Conservation (phyloP, 2,113 vertebrate species). For the Pelmatolapia mariae region DNA sequence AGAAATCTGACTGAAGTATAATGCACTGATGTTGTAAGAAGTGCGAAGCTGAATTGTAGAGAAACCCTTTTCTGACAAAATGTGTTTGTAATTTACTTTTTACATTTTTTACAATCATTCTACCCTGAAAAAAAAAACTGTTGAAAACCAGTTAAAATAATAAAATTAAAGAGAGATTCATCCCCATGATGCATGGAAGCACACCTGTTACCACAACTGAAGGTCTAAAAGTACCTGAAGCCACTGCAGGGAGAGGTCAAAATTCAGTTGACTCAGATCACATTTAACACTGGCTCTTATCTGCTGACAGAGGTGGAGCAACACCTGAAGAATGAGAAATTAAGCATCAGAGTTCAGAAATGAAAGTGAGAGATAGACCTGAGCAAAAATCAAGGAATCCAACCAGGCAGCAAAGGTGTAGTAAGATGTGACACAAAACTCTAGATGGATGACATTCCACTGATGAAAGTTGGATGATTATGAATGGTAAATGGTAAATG, state of each 20-base stretch:
- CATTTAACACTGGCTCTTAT: not conserved
- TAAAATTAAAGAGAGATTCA: not conserved
- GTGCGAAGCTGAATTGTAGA: not conserved
- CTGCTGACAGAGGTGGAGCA: not conserved
- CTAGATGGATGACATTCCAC: not conserved
- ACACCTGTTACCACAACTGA: not conserved
- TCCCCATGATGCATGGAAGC: not conserved
- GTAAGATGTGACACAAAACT: not conserved
- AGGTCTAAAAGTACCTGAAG: not conserved
- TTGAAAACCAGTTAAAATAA: not conserved
- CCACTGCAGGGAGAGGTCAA: not conserved
- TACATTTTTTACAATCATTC: not conserved
- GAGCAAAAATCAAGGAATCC: not conserved
- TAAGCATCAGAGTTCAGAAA: not conserved
- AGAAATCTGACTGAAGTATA: not conserved
- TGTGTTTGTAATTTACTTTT: not conserved
- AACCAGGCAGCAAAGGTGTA: not conserved
- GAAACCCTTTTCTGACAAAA: not conserved
- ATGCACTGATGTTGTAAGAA: not conserved
- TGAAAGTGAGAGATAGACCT: not conserved
- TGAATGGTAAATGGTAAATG: no score
- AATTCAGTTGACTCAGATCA: not conserved
- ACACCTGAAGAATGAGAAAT: not conserved
- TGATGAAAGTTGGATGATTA: not conserved
- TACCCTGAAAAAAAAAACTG: not conserved